Evolutionary conservation across 2,113 vertebrate species (phyloP).

Genomic region (Rhinolophus sinicus): DNA sequence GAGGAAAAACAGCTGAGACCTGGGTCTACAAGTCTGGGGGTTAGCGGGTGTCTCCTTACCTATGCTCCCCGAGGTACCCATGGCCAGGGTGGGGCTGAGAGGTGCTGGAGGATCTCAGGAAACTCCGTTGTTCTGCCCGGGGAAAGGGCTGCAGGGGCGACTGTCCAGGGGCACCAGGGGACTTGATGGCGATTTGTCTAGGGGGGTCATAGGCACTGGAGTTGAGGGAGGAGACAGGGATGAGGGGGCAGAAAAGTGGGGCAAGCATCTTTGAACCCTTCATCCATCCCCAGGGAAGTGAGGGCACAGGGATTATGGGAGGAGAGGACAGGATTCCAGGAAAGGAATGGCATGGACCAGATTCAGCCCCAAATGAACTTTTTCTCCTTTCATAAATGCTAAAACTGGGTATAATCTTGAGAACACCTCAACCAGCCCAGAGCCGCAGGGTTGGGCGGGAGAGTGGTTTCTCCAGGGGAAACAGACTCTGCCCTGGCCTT

Average conservation of each 20-base stretch:
- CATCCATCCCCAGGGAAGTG: background rate
- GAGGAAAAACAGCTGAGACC: background rate
- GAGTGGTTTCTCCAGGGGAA: background rate
- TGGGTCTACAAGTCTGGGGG: background rate
- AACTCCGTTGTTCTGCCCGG: constrained; percentile 88
- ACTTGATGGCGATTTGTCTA: constrained; percentile 89
- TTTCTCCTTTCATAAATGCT: background rate
- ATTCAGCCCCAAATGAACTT: background rate
- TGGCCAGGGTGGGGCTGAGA: constrained; percentile 88
- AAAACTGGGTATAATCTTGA: background rate
- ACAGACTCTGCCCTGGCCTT: background rate
- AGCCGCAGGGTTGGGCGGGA: background rate
- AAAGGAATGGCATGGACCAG: background rate
- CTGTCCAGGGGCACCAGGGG: constrained; percentile 87
- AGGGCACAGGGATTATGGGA: background rate
- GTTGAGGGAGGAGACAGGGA: constrained; percentile 57
- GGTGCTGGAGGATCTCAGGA: constrained; percentile 89
- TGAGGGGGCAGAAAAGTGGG: constrained; percentile 44
- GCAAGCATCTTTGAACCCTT: constrained; percentile 14
- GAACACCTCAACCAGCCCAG: background rate
- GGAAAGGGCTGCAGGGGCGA: constrained; percentile 91
- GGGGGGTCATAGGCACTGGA: constrained; percentile 94
- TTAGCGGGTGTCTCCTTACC: constrained; percentile 79
- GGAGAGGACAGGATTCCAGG: background rate
- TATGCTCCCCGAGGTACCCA: constrained; percentile 88